These are phyloP conservation scores for Tetrao urogallus DNA, from an alignment of 2,113 vertebrate species.

Conservation along the genomic window DNA sequence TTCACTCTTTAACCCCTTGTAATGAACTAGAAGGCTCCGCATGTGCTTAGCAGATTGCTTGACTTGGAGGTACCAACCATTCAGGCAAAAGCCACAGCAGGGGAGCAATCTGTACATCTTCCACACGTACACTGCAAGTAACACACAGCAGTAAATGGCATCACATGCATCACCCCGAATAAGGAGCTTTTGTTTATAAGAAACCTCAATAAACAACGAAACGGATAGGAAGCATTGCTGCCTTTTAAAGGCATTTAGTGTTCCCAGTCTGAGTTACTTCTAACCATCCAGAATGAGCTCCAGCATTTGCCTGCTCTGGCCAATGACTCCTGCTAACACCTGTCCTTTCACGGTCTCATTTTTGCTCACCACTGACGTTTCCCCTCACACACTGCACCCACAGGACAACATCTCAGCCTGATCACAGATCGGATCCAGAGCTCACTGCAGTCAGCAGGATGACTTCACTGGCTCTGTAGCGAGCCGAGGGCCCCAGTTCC, in stretches of 20 bases:
- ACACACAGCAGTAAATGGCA: background rate
- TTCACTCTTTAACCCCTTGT: slow-evolving; percentile 14
- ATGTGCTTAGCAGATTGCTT: background rate
- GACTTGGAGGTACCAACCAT: background rate
- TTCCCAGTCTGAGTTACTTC: background rate
- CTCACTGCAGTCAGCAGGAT: slow-evolving; percentile 52
- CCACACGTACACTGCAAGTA: slow-evolving; percentile 16
- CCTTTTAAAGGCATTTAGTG: slow-evolving; percentile 18
- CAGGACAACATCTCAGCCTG: slow-evolving; percentile 45
- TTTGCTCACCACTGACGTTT: slow-evolving; percentile 46
- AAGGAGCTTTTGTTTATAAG: background rate
- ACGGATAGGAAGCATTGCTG: background rate
- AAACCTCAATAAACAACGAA: slow-evolving; percentile 25
- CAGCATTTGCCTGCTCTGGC: background rate
- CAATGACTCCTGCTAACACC: slow-evolving; percentile 42
- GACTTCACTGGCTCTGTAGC: slow-evolving; percentile 61
- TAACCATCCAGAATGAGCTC: background rate
- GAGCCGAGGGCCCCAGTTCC: slow-evolving; percentile 9
- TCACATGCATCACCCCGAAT: background rate
- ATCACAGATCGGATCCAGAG: slow-evolving; percentile 45
- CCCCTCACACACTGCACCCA: slow-evolving; percentile 33
- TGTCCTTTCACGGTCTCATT: background rate
- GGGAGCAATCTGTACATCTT: background rate
- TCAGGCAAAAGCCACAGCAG: background rate
- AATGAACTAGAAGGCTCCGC: background rate